These are phyloP conservation scores for Drosophila ustulata DNA, from an alignment of 2,888 invertebrate genomes.

Conservation along the genomic window DNA sequence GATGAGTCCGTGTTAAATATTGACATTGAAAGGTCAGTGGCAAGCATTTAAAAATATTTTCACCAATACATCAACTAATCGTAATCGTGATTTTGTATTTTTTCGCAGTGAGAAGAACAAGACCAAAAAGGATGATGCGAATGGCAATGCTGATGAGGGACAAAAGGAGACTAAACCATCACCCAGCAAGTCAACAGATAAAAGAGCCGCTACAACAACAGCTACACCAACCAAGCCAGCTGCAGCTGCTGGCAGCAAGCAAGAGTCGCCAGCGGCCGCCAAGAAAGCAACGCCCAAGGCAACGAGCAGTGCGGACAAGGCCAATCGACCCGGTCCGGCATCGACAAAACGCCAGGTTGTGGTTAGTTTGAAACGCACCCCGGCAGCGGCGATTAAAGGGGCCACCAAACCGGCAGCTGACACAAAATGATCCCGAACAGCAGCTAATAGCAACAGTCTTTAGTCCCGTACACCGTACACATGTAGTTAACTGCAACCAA, in stretches of 20 bases:
- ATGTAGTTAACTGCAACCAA: slow-evolving; percentile 39
- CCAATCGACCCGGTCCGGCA: slow-evolving; percentile 63
- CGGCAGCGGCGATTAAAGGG: slow-evolving; percentile 56
- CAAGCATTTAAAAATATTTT: background rate
- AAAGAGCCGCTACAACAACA: slow-evolving; percentile 21
- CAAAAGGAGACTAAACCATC: slow-evolving; percentile 35
- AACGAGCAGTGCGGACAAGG: slow-evolving; percentile 41
- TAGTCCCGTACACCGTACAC: slow-evolving; percentile 12
- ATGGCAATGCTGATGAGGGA: slow-evolving; percentile 68
- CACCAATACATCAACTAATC: background rate
- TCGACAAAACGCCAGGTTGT: slow-evolving; percentile 64
- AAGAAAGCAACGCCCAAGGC: slow-evolving; percentile 60
- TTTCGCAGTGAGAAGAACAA: slow-evolving; percentile 86
- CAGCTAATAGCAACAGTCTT: slow-evolving; percentile 5
- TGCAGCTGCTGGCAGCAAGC: slow-evolving; percentile 19
- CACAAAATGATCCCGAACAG: slow-evolving; percentile 49
- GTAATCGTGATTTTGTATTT: background rate
- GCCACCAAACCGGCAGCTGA: slow-evolving; percentile 60
- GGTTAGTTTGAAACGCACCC: slow-evolving; percentile 69
- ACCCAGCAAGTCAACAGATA: slow-evolving; percentile 35
- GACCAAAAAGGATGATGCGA: slow-evolving; percentile 72
- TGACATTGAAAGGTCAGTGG: slow-evolving; percentile 86
- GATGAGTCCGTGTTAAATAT: slow-evolving; percentile 87
- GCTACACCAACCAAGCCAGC: slow-evolving; percentile 39
- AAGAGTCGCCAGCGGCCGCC: slow-evolving; percentile 12